Conservation (phyloP, 2,113 vertebrate genomes). For the Uria lomvia region DNA sequence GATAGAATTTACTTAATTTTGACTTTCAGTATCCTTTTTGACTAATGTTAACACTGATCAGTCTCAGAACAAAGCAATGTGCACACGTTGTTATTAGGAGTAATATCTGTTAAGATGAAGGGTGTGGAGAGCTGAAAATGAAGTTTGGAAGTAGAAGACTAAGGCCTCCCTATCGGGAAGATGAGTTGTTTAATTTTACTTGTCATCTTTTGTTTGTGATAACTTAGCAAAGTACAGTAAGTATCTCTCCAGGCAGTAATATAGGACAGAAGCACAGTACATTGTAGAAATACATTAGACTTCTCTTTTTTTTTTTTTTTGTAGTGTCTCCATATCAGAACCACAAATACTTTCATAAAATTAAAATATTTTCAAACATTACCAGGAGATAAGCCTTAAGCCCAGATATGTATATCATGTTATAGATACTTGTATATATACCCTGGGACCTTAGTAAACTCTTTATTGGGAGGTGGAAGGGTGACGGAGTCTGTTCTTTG, state of each 20-base stretch:
- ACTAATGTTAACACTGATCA: background rate
- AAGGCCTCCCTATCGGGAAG: background rate
- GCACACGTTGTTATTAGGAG: background rate
- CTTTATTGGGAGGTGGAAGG: background rate
- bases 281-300: background rate
- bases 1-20: background rate
- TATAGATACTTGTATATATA: background rate
- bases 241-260: background rate
- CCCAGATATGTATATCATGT: background rate
- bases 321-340: background rate
- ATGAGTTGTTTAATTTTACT: background rate
- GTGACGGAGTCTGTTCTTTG: background rate
- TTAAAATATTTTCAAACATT: background rate
- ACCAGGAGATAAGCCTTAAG: background rate
- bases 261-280: background rate
- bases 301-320: background rate
- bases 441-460: background rate
- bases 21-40: background rate
- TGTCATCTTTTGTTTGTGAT: background rate
- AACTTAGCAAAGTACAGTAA: background rate
- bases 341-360: background rate
- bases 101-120: background rate
- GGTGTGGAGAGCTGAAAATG: background rate
- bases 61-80: background rate
- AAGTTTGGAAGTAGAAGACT: background rate